Evolutionary conservation across 2,113 vertebrate species (phyloP).

Genomic region (Myanophis thanlyinensis): DNA sequence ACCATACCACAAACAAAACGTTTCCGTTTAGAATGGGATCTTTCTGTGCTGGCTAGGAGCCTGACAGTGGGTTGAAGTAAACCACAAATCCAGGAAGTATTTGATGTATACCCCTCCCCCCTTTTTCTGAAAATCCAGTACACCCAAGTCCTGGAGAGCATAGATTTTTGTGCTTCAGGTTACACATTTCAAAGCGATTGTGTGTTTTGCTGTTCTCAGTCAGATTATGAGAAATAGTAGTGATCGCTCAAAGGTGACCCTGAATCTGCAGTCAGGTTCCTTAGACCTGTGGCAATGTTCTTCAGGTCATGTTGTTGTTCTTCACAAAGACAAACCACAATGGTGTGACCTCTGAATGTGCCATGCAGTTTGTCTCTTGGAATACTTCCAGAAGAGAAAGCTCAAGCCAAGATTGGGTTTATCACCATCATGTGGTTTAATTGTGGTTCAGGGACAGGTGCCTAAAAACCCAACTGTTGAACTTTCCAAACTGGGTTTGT

Average conservation of each 20-base stretch:
- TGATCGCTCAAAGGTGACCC: background rate
- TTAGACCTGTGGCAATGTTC: background rate
- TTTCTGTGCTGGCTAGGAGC: background rate
- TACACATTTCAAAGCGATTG: background rate
- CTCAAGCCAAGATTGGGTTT: background rate
- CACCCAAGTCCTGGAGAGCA: background rate
- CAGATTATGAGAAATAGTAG: no score
- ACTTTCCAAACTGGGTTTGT: background rate
- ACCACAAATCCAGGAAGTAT: slow-evolving; percentile 3
- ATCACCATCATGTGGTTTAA: background rate
- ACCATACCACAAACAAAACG: background rate
- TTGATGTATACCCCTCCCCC: background rate
- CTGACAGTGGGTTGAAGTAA: background rate
- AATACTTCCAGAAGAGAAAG: background rate
- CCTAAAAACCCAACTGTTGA: background rate
- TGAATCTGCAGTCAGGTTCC: background rate
- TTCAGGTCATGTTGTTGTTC: background rate
- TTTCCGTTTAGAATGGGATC: background rate
- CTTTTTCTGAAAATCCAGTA: background rate
- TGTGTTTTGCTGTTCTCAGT: background rate
- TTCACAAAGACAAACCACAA: background rate
- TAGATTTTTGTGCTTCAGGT: no score
- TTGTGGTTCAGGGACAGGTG: background rate
- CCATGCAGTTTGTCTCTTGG: background rate
- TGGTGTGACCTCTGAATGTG: background rate